A percentile compares a stretch with the other conserved stretches of the same genome.
Conservation (phyloP, 1,140 invertebrate genomes). For the Aphidius ervi region DNA sequence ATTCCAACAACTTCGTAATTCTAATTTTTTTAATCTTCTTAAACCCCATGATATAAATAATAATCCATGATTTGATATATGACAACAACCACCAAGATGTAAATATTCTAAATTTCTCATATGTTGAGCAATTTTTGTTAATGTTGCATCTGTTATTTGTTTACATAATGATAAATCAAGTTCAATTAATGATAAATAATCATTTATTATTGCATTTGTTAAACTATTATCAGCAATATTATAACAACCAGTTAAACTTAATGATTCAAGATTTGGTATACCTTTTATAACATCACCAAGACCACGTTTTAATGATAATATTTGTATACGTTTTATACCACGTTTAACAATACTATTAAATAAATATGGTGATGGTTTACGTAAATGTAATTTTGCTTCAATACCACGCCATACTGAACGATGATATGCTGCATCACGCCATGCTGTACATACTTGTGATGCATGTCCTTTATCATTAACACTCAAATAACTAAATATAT, state of each 20-base stretch:
- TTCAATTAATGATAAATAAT: slow-evolving; percentile 68
- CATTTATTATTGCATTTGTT: slow-evolving; percentile 71
- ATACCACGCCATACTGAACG: slow-evolving; percentile 90
- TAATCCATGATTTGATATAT: slow-evolving; percentile 83
- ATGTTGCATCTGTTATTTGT: slow-evolving; percentile 83
- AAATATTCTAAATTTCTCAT: slow-evolving; percentile 84
- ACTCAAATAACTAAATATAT: slow-evolving; percentile 87
- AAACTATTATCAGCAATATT: slow-evolving; percentile 82
- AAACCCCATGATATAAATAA: slow-evolving; percentile 81
- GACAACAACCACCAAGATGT: slow-evolving; percentile 85
- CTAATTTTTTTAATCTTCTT: slow-evolving; percentile 75
- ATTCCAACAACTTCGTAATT: slow-evolving; percentile 87
- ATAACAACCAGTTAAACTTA: slow-evolving; percentile 90
- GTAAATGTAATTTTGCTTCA: slow-evolving; percentile 83
- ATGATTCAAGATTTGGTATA: slow-evolving; percentile 78
- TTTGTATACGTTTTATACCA: slow-evolving; percentile 84
- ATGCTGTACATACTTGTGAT: slow-evolving; percentile 83
- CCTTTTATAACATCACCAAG: slow-evolving; percentile 81
- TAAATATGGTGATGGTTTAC: slow-evolving; percentile 74
- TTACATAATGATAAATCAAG: slow-evolving; percentile 91
- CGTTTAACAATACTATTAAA: slow-evolving; percentile 81
- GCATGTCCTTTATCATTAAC: slow-evolving; percentile 84
- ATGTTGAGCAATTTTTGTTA: slow-evolving; percentile 77
- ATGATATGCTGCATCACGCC: slow-evolving; percentile 88
- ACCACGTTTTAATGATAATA: slow-evolving; percentile 79